These are phyloP conservation scores for Perodicticus potto DNA, from an alignment of 2,797 vertebrate species.

Conservation along the genomic window DNA sequence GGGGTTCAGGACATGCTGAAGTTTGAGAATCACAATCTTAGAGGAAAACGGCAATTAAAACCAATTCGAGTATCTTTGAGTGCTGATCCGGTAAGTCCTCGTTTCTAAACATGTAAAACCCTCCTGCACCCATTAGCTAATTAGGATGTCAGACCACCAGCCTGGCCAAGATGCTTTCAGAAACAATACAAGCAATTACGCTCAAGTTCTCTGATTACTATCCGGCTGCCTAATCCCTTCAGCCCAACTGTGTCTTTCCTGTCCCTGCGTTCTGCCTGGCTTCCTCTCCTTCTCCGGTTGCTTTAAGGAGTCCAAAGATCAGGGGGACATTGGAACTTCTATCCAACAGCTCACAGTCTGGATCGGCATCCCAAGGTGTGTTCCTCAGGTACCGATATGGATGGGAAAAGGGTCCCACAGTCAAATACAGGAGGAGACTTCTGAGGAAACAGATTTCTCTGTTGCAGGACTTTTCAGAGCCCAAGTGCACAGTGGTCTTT, in stretches of 20 bases:
- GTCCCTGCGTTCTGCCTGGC: background rate
- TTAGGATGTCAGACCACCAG: constrained; percentile 77
- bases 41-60: constrained; percentile 42
- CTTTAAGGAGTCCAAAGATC: background rate
- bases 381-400: background rate
- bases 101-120: constrained; percentile 77
- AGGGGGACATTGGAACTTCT: fast-evolving
- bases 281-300: background rate
- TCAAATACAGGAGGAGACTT: background rate
- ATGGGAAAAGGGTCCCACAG: fast-evolving
- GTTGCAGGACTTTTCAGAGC: background rate
- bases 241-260: background rate
- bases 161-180: constrained; percentile 61
- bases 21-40: constrained; percentile 32
- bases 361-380: fast-evolving
- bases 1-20: background rate
- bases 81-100: constrained; percentile 74
- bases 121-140: constrained; percentile 81
- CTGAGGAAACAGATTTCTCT: background rate
- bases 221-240: constrained; percentile 70
- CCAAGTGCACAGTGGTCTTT: background rate
- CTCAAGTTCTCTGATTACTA: constrained; percentile 80
- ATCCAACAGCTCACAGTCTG: background rate
- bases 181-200: constrained; percentile 36
- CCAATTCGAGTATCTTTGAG: constrained; percentile 35